Conservation (phyloP, 2,888 invertebrate species). For the Maniola hyperantus region DNA sequence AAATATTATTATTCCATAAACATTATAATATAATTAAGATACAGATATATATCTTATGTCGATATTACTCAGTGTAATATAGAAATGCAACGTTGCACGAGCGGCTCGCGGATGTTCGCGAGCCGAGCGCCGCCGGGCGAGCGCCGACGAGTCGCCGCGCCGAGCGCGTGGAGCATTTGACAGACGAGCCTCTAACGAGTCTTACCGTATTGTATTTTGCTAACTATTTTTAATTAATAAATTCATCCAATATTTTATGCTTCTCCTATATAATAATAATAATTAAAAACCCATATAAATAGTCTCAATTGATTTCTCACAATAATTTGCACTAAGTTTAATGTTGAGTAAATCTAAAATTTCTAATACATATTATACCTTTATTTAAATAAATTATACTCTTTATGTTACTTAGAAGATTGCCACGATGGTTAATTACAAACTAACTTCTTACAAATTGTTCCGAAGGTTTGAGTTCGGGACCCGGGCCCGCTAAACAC, state of each 20-base stretch:
- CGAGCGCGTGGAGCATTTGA: conserved; percentile 57
- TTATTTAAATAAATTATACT: conserved; percentile 81
- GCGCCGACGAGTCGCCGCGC: conserved; percentile 36
- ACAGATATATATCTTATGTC: conserved; percentile 72
- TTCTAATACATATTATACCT: conserved; percentile 80
- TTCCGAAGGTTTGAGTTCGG: conserved; percentile 74
- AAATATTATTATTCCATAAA: conserved; percentile 77
- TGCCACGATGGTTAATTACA: conserved; percentile 79
- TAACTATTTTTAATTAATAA: conserved; percentile 83
- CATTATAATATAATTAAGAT: conserved; percentile 69
- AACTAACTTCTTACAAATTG: conserved; percentile 80
- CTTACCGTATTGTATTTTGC: conserved; percentile 82
- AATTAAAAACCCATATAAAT: conserved; percentile 82
- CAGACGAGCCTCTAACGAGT: conserved; percentile 80
- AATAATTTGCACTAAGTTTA: conserved; percentile 83
- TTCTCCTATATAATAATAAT: conserved; percentile 81
- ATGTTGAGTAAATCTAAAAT: conserved; percentile 82
- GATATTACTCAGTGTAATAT: conserved; percentile 70
- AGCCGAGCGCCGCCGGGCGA: conserved; percentile 24
- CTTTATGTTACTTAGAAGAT: conserved; percentile 80
- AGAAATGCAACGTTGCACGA: conserved; percentile 60
- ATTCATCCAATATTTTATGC: conserved; percentile 82
- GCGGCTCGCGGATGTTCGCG: conserved; percentile 24
- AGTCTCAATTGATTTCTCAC: conserved; percentile 80
- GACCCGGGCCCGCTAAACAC: conserved; percentile 62